A percentile compares a stretch with the other conserved stretches of the same genome.
phyloP scores from a whole-genome alignment of 30 jellyfish, hydroid and myxozoan species.

The Cassiopea xamachana region DNA sequence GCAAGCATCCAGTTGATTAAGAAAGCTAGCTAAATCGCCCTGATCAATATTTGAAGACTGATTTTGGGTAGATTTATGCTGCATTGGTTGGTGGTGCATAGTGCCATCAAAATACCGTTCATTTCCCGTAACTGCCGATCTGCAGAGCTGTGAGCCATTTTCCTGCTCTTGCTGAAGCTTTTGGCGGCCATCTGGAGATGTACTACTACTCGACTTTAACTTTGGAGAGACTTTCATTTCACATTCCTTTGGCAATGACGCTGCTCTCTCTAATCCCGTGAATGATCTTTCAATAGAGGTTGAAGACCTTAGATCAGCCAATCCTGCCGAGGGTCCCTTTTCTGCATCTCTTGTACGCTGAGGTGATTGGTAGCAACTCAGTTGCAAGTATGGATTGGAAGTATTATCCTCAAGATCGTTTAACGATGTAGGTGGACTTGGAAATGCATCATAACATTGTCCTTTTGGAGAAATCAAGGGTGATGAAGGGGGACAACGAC shows the following conservation, averaged over 20 bases:
- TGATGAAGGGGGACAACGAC: constrained; percentile 25
- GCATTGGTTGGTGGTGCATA: neutral
- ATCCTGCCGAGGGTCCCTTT: constrained; percentile 14
- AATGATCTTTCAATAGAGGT: constrained; percentile 17
- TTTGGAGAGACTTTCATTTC: neutral
- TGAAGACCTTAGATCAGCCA: neutral
- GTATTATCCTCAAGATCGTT: constrained; percentile 4
- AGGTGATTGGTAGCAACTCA: constrained; percentile 31
- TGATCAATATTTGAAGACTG: constrained; percentile 18
- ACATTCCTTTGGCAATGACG: constrained; percentile 30
- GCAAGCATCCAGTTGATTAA: constrained; percentile 41
- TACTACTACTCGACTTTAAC: neutral
- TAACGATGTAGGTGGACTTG: neutral
- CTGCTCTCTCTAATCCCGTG: constrained; percentile 5
- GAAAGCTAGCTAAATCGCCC: constrained; percentile 31
- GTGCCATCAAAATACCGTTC: neutral
- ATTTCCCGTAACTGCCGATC: neutral
- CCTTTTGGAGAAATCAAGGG: constrained; percentile 41
- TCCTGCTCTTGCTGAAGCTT: too few relatives aligned
- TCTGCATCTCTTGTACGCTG: neutral
- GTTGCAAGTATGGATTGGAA: neutral
- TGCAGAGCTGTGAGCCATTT: neutral
- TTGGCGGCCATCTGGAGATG: neutral
- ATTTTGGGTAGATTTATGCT: constrained; percentile 9
- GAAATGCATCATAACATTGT: neutral